A percentile compares a stretch with the other conserved stretches of the same genome.
Evolutionary conservation across 2,797 vertebrate species (phyloP).

Genomic region (Hydrophis major): DNA sequence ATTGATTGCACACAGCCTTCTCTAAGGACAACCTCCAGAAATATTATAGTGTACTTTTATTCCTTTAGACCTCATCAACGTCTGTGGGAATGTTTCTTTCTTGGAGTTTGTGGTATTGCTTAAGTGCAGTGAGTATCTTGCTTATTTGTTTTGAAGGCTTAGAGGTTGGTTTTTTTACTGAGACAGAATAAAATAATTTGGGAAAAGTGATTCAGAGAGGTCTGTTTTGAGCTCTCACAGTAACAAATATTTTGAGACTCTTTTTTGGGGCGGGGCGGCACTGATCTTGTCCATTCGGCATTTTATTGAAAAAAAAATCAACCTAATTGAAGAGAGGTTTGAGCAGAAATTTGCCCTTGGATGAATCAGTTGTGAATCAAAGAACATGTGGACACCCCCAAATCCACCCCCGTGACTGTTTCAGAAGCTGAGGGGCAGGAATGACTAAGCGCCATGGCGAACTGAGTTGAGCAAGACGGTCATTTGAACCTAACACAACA

Average conservation of each 20-base stretch:
- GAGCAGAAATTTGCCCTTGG: constrained; percentile 9
- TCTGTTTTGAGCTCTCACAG: not conserved
- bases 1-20: not conserved
- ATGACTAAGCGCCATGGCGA: constrained; percentile 49
- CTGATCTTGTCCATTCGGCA: not conserved
- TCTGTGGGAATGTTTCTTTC: not conserved
- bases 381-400: constrained; percentile 40
- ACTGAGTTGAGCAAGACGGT: constrained; percentile 44
- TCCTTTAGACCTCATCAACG: not conserved
- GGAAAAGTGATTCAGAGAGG: not conserved
- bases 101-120: not conserved
- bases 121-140: not conserved
- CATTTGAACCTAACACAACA: constrained; percentile 1
- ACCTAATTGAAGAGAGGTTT: not conserved
- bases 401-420: constrained; percentile 31
- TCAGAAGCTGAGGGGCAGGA: constrained; percentile 33
- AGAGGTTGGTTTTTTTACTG: not conserved
- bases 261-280: no score
- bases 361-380: constrained; percentile 52
- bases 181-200: not conserved
- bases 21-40: not conserved
- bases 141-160: not conserved
- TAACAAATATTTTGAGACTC: accelerated
- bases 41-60: not conserved
- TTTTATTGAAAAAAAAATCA: not conserved